Evolutionary conservation across 2,113 vertebrate species (phyloP), one percentile per base, ranked within the genome.

Genomic region (Suricata suricatta): DNA sequence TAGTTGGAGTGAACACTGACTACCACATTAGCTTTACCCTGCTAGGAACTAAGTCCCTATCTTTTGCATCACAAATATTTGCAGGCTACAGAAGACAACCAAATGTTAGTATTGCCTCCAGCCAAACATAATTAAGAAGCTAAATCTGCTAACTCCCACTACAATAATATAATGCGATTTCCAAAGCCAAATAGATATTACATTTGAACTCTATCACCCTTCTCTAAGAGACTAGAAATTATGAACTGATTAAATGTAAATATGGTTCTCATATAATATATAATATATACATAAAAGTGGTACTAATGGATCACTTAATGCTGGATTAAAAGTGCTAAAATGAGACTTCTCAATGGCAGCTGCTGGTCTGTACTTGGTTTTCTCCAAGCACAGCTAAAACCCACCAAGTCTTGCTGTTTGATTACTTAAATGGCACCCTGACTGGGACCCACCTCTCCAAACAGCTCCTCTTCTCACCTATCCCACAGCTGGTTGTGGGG

Each of bases 61-160:
- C n/a, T 95, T 38, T n/a, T 17, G 13, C 31, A 94, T 77, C 71
- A 60, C 57, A 93, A 95, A 93, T 35, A 80, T 66, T 27, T 91
- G 33, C 50, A 77, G 83, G 50, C 69, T 87, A 71, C 41, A 87
- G 76, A 97, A 50, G 44, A 41, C 79, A 92, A 71, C 38, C 89
- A 92, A 89, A 96, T 60, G 69, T 95, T 80, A 93, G 47, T 76
- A 63, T 8, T 44, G 29, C 47, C n/a, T 86, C 52, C 23, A 87
- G 90, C 57, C 85, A 97, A 97, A 71, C 68, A 35, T n/a, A 95
- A 83, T 66, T 38, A 93, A 82, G 80, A 89, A 64, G 50, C 44
- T 80, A 76, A 91, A 96, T 66, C 33, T 77, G 47, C 41, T 63
- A 92, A 83, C 69, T 89, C 69, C 35, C 57, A 57, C 31, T 91